Conservation (phyloP, 2,888 invertebrate genomes). For the Mellilla xanthometata region DNA sequence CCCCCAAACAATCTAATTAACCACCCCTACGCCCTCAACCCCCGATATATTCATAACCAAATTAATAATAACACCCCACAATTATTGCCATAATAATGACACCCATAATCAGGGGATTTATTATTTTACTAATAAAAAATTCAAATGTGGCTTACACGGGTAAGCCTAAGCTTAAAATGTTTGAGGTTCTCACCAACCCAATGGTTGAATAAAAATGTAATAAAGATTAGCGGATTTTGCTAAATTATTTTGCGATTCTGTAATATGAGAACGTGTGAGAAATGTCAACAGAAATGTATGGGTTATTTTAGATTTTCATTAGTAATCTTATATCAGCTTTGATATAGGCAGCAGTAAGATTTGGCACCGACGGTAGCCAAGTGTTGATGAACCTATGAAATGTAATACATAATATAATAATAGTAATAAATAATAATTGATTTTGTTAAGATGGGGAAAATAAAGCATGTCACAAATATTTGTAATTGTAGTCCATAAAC, state of each 20-base stretch:
- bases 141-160: conserved; percentile 71
- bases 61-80: conserved; percentile 69
- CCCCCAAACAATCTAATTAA: conserved; percentile 16
- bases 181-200: conserved; percentile 45
- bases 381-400: too few species aligned
- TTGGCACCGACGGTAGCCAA: too few species aligned
- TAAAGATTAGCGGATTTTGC: conserved; percentile 1
- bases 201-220: neutral
- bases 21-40: conserved; percentile 26
- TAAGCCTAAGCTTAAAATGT: conserved; percentile 66
- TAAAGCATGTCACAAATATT: too few species aligned
- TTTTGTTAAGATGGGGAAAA: too few species aligned
- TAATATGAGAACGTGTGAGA: conserved; percentile 51
- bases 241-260: conserved; percentile 10
- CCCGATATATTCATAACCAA: conserved; percentile 72
- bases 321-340: too few species aligned
- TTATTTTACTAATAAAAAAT: conserved; percentile 76
- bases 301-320: too few species aligned
- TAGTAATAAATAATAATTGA: too few species aligned
- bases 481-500: too few species aligned
- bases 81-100: conserved; percentile 52
- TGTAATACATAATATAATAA: too few species aligned
- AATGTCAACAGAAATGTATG: conserved; percentile 50
- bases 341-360: too few species aligned
- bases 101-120: conserved; percentile 51